phyloP scores from a whole-genome alignment of 2,113 vertebrate species.

The Oxyruncus cristatus region DNA sequence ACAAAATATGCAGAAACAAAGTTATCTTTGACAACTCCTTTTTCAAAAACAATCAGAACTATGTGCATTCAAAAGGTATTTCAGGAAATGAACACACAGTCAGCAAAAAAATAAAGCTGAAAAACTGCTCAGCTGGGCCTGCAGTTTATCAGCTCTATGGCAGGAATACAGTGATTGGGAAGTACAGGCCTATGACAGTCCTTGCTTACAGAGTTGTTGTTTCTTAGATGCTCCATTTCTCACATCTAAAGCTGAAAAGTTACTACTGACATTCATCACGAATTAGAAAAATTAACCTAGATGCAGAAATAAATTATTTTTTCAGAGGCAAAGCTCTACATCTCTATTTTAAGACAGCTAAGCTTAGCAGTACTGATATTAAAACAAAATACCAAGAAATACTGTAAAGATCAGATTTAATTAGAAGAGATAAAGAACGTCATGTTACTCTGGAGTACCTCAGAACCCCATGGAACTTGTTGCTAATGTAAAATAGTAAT shows the following conservation, averaged over 20 bases:
- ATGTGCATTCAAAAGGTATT: background rate
- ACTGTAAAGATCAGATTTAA: background rate
- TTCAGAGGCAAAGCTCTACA: background rate
- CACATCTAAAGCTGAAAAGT: background rate
- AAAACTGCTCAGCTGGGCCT: background rate
- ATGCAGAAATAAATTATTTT: background rate
- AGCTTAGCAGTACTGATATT: background rate
- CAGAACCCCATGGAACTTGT: background rate
- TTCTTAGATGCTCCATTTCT: background rate
- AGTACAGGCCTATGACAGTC: background rate
- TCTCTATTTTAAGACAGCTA: background rate
- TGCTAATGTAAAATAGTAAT: background rate
- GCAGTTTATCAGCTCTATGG: background rate
- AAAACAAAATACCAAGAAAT: background rate
- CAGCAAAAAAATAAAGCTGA: background rate
- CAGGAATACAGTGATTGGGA: background rate
- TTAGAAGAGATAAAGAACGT: background rate
- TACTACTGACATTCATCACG: background rate
- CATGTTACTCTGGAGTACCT: background rate
- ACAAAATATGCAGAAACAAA: background rate
- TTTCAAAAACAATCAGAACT: background rate
- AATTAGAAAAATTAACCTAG: background rate
- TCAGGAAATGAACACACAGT: background rate
- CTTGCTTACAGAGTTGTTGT: background rate
- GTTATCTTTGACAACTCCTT: background rate